A percentile compares a stretch with the other conserved stretches of the same genome.
Evolutionary conservation across 2,797 vertebrate genomes (phyloP).

Genomic region (Catostomus latipinnis): DNA sequence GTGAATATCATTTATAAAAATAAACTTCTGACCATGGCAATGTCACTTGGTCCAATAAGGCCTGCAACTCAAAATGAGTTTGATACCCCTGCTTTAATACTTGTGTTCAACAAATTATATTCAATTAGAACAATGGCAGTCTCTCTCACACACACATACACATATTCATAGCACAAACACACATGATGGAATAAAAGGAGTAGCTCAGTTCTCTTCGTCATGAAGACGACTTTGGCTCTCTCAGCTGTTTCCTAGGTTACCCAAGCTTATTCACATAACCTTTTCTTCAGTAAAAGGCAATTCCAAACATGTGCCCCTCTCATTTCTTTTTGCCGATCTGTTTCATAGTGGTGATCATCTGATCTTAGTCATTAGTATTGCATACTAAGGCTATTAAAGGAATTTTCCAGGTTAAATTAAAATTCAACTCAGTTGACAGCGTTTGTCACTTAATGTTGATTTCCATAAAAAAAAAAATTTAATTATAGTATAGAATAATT

Average conservation of each 20-base stretch:
- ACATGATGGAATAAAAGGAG: conserved; percentile 40
- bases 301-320: conserved; percentile 40
- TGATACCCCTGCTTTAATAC: not conserved
- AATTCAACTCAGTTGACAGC: too few relatives aligned
- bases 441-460: too few relatives aligned
- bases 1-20: too few relatives aligned
- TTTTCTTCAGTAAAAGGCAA: conserved; percentile 58
- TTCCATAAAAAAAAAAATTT: too few relatives aligned
- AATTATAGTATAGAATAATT: too few relatives aligned
- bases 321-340: conserved; percentile 38
- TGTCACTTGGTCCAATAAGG: too few relatives aligned
- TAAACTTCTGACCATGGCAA: too few relatives aligned
- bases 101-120: conserved; percentile 31
- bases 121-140: conserved; percentile 29
- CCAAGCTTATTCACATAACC: conserved; percentile 61
- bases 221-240: conserved; percentile 42
- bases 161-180: conserved; percentile 35
- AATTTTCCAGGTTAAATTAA: too few relatives aligned
- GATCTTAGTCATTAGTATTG: too few relatives aligned
- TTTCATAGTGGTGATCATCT: conserved; percentile 21
- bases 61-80: too few relatives aligned
- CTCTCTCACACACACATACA: conserved; percentile 12
- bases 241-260: conserved; percentile 64
- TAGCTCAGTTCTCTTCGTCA: conserved; percentile 41
- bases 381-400: too few relatives aligned